phyloP scores from a whole-genome alignment of 2,113 vertebrate genomes.

The Rafetus swinhoei region DNA sequence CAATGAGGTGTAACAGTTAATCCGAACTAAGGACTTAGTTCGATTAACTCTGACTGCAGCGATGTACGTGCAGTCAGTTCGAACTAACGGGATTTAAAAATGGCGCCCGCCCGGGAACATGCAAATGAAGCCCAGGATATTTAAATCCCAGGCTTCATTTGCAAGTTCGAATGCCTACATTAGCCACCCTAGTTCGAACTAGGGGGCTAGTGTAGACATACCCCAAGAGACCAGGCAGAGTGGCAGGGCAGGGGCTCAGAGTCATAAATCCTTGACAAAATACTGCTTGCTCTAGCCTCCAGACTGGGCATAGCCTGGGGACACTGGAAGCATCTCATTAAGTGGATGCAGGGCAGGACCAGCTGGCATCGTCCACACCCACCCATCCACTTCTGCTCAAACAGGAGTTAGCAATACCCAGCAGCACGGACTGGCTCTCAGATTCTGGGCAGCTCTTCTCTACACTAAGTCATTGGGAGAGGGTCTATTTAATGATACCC shows the following conservation, averaged over 20 bases:
- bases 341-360: not conserved
- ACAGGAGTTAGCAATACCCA: not conserved
- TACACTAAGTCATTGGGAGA: accelerated
- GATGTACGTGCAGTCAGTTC: too few relatives aligned
- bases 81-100: too few relatives aligned
- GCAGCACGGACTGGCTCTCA: not conserved
- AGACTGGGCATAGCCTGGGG: not conserved
- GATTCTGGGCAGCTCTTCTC: not conserved
- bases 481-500: not conserved
- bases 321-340: not conserved
- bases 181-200: too few relatives aligned
- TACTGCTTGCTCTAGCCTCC: not conserved
- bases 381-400: not conserved
- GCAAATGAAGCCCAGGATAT: too few relatives aligned
- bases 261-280: slow-evolving; percentile 32
- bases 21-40: too few relatives aligned
- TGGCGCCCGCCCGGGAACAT: too few relatives aligned
- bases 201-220: slow-evolving; percentile 2
- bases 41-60: too few relatives aligned
- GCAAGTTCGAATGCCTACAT: too few relatives aligned
- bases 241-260: not conserved
- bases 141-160: too few relatives aligned
- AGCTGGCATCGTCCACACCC: accelerated
- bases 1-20: too few relatives aligned
- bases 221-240: not conserved